Evolutionary conservation across 2,888 invertebrate species (phyloP).

Genomic region (Tipula unca): DNA sequence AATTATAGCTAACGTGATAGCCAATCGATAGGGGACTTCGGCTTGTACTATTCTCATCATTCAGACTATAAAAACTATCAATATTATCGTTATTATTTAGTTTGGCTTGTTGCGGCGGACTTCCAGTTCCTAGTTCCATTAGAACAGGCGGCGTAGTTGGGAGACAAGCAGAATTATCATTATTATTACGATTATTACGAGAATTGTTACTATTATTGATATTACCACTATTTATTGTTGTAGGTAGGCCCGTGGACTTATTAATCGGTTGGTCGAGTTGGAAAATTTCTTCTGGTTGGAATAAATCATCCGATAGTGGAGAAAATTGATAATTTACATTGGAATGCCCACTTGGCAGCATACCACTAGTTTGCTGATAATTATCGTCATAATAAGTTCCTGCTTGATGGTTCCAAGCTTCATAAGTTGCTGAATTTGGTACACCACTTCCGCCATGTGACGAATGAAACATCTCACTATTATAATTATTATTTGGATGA

Average conservation of each 20-base stretch:
- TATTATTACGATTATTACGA: background rate
- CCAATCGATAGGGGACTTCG: background rate
- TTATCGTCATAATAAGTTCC: background rate
- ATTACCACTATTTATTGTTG: background rate
- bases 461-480: background rate
- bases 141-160: slow-evolving; percentile 59
- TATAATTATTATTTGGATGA: background rate
- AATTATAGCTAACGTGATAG: background rate
- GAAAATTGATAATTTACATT: slow-evolving; percentile 18
- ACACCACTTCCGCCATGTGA: background rate
- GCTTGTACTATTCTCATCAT: slow-evolving; percentile 22
- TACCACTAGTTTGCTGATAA: background rate
- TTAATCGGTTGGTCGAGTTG: slow-evolving; percentile 61
- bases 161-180: background rate
- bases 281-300: slow-evolving; percentile 61
- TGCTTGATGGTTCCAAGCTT: background rate
- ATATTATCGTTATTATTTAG: background rate
- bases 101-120: slow-evolving; percentile 43
- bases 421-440: background rate
- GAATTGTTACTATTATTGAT: background rate
- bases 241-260: background rate
- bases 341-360: background rate
- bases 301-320: slow-evolving; percentile 15
- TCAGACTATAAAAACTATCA: slow-evolving; percentile 20
- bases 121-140: slow-evolving; percentile 63